phyloP scores from a whole-genome alignment of 2,888 invertebrate species.

The Smittia aterrima region DNA sequence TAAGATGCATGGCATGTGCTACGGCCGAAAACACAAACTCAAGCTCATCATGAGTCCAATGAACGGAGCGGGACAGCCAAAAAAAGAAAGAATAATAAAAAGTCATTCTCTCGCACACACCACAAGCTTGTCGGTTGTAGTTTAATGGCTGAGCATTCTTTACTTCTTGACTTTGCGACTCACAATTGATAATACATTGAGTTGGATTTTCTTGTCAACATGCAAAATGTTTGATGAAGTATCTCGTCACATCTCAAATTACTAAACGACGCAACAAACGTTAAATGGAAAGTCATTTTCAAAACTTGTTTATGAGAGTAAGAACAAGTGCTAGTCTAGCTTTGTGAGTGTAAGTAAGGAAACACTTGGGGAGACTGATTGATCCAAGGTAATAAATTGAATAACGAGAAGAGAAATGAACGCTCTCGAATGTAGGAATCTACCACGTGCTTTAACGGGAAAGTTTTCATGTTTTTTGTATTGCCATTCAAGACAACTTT shows the following conservation, averaged over 20 bases:
- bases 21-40: no score
- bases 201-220: no score
- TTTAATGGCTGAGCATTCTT: no score
- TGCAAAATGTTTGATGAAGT: neutral
- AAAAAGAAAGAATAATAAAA: no score
- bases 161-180: neutral
- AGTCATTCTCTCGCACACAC: no score
- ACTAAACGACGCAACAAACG: neutral
- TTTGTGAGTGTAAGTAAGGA: neutral
- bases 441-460: neutral
- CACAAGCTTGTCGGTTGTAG: no score
- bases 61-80: no score
- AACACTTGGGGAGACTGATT: neutral
- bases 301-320: neutral
- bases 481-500: neutral
- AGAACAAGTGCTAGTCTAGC: neutral
- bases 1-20: neutral
- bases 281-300: slow-evolving; percentile 8
- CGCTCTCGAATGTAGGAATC: neutral
- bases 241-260: neutral
- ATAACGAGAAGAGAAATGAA: neutral
- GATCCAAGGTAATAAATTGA: neutral
- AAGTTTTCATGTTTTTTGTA: neutral
- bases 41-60: no score
- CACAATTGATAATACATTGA: neutral